phyloP scores from a whole-genome alignment of 2,113 vertebrate genomes.

The Athene cunicularia region DNA sequence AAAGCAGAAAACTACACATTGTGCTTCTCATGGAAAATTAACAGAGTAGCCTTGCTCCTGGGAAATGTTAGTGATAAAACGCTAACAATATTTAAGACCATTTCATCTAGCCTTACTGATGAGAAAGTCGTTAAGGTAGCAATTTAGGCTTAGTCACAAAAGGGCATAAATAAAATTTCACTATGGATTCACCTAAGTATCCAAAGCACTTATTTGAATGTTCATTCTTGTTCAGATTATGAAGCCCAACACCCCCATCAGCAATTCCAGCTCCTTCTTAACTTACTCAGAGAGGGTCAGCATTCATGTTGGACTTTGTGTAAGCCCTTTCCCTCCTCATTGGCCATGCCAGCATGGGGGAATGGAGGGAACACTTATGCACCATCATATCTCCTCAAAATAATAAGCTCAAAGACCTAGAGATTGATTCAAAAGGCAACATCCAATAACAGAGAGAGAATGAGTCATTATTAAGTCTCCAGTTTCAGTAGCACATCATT shows the following conservation, averaged over 20 bases:
- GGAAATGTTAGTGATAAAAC: not conserved
- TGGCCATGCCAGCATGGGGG: not conserved
- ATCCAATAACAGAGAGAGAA: not conserved
- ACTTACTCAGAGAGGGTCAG: not conserved
- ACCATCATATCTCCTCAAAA: not conserved
- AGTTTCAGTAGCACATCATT: not conserved
- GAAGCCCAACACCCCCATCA: not conserved
- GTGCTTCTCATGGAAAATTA: not conserved
- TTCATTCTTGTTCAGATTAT: not conserved
- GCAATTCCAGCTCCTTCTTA: not conserved
- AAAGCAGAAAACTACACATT: not conserved
- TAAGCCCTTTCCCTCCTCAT: not conserved
- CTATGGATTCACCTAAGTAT: not conserved
- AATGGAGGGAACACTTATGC: not conserved
- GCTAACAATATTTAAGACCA: not conserved
- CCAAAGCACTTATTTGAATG: not conserved
- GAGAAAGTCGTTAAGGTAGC: not conserved
- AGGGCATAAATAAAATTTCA: constrained; percentile 13
- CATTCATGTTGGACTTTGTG: not conserved
- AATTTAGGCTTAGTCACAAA: constrained; percentile 2
- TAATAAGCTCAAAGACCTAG: not conserved
- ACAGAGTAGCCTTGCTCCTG: not conserved
- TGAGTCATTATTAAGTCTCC: not conserved
- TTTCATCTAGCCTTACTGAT: not conserved
- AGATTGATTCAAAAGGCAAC: not conserved